Base-by-base conservation (phyloP, 2,888 invertebrate genomes). In the Osmoderma eremita region DNA sequence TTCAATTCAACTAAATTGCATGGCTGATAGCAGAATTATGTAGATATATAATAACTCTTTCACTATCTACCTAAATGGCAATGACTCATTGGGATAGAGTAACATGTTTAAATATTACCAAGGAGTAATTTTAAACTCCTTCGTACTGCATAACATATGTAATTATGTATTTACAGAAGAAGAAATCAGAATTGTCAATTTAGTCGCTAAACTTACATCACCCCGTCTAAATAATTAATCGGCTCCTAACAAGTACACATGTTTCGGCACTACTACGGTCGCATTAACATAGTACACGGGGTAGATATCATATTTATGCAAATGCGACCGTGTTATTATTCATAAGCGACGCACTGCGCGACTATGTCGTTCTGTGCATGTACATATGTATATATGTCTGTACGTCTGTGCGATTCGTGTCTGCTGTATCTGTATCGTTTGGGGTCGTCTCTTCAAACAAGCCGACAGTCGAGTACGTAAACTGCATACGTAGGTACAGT, bases 241-340 rank as follows among this genome's bases (percentile, higher is more conserved):
- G 17, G n/a, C 5, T 42, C 42, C n/a, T 17, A 1, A n/a, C 6
- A 12, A 1, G 17, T 42, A 42, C 42, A 42, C 42, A 42, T 42
- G 42, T 42, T 42, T 42, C 42, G 17, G 17, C 42, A 42, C 10
- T 42, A 12, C n/a, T 42, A 42, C 12, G 15, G 13, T 13, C n/a
- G 6, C 42, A 42, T 42, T 42, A 42, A 42, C 42, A 42, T 42
- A 42, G 17, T 17, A 17, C 17, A 42, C 42, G 4, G 8, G 17
- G 42, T 13, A 42, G 17, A 42, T 42, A 42, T 42, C 42, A 42
- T 42, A 42, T 42, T 42, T 42, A 42, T 42, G 42, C 42, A 42
- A 42, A 42, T 42, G 12, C 42, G 42, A 12, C 15, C 13, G 42
- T 15, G 6, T 42, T 42, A 42, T 42, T 42, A 42, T 42, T 42